phyloP scores from a whole-genome alignment of 1,140 invertebrate genomes.

The Drosophila mayri region DNA sequence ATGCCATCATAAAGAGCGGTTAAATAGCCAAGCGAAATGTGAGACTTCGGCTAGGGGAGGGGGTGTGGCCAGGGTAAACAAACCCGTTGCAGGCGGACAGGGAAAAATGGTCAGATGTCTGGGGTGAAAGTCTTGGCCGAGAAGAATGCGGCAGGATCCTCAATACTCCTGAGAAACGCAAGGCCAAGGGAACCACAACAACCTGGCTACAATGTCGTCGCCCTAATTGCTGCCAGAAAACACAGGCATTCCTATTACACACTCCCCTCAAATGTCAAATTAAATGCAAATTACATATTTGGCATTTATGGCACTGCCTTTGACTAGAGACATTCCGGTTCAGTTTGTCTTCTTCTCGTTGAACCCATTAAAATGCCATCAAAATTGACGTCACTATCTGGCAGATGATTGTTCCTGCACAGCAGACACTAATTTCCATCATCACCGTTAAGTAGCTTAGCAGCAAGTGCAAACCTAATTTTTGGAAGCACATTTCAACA shows the following conservation, averaged over 20 bases:
- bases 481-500: conserved; percentile 23
- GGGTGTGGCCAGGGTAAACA: conserved; percentile 26
- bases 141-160: conserved; percentile 4
- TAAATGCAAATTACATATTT: conserved; percentile 80
- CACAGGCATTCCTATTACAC: background rate
- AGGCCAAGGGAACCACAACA: background rate
- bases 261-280: conserved; percentile 64
- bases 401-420: conserved; percentile 33
- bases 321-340: conserved; percentile 5
- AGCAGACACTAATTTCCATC: conserved; percentile 52
- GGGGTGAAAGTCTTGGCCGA: conserved; percentile 18
- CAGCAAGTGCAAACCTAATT: conserved; percentile 25
- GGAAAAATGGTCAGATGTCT: conserved; percentile 22
- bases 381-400: conserved; percentile 62
- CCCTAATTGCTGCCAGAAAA: conserved; percentile 45
- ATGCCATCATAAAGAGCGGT: conserved; percentile 54
- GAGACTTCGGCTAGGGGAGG: conserved; percentile 31
- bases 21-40: conserved; percentile 65
- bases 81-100: conserved; percentile 36
- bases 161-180: conserved; percentile 10
- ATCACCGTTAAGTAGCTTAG: conserved; percentile 50
- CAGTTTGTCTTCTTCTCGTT: conserved; percentile 17
- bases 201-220: conserved; percentile 29
- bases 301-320: conserved; percentile 48
- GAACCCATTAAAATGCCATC: conserved; percentile 78